Evolutionary conservation across 1,140 invertebrate species (phyloP).

Genomic region (Drosophila hydei): DNA sequence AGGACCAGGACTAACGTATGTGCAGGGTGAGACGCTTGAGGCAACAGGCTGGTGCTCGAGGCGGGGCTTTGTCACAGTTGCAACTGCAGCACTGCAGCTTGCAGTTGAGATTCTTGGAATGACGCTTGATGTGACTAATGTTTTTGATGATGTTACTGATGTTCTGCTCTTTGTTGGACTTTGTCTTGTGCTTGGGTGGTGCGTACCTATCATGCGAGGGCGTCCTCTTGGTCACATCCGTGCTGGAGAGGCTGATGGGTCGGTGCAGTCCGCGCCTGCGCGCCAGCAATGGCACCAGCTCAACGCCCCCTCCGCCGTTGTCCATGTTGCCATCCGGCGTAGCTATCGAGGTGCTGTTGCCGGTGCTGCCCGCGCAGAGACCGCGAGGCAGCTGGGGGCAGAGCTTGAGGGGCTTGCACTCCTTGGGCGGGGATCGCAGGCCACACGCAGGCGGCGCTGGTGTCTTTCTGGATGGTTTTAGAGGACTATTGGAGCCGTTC

Average conservation of each 20-base stretch:
- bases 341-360: constrained; percentile 38
- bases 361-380: constrained; percentile 50
- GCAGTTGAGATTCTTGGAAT: constrained; percentile 67
- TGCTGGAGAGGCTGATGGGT: constrained; percentile 85
- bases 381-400: constrained; percentile 60
- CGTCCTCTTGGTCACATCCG: constrained; percentile 86
- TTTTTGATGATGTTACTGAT: constrained; percentile 77
- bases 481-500: constrained; percentile 41
- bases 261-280: constrained; percentile 83
- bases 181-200: constrained; percentile 73
- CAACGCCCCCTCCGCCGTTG: constrained; percentile 85
- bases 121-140: constrained; percentile 70
- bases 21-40: constrained; percentile 73
- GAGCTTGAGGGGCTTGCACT: constrained; percentile 58
- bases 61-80: constrained; percentile 50
- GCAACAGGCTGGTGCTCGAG: constrained; percentile 26
- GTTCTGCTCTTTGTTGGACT: constrained; percentile 58
- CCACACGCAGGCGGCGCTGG: constrained; percentile 33
- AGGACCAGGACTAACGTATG: constrained; percentile 60
- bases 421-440: constrained; percentile 51
- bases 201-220: constrained; percentile 83
- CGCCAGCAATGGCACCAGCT: constrained; percentile 87
- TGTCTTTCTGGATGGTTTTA: constrained; percentile 35
- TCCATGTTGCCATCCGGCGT: constrained; percentile 50
- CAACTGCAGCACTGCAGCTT: constrained; percentile 69